A percentile compares a stretch with the other conserved stretches of the same genome.
Evolutionary conservation across 2,113 vertebrate genomes (phyloP).

Genomic region (Brachypodius melanocephalos): DNA sequence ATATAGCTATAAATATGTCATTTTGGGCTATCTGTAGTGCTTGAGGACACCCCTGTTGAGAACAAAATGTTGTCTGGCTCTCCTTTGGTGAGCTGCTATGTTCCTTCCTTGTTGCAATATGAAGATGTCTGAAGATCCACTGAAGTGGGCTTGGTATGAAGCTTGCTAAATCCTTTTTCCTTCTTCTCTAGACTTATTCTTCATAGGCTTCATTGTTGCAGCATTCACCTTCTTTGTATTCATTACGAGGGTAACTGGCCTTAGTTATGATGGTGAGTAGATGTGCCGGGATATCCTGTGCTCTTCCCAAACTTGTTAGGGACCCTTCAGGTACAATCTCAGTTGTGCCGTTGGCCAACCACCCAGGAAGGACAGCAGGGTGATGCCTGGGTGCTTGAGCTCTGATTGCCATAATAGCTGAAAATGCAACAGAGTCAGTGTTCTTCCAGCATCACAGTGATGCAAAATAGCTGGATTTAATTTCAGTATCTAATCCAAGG

Average conservation of each 20-base stretch:
- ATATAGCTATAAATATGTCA: background rate
- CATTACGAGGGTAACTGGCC: slow-evolving; percentile 75
- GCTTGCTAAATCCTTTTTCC: background rate
- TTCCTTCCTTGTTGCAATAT: background rate
- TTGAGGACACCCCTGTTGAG: background rate
- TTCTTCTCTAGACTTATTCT: slow-evolving; percentile 83
- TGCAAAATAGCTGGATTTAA: background rate
- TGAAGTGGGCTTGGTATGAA: background rate
- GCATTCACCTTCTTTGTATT: slow-evolving; percentile 86
- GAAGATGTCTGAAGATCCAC: background rate
- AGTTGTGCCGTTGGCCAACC: background rate
- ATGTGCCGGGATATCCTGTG: background rate
- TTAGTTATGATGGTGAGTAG: slow-evolving; percentile 84
- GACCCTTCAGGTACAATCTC: background rate
- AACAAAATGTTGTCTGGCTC: background rate
- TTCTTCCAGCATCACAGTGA: background rate
- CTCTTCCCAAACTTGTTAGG: background rate
- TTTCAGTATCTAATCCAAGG: background rate
- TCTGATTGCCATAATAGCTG: background rate
- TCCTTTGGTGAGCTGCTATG: background rate
- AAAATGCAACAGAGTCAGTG: background rate
- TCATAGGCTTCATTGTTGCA: slow-evolving; percentile 85
- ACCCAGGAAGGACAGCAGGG: background rate
- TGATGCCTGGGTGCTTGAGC: background rate
- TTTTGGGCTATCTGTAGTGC: background rate